phyloP scores from a whole-genome alignment of 2,888 invertebrate species.

The Lacanobia oleracea region DNA sequence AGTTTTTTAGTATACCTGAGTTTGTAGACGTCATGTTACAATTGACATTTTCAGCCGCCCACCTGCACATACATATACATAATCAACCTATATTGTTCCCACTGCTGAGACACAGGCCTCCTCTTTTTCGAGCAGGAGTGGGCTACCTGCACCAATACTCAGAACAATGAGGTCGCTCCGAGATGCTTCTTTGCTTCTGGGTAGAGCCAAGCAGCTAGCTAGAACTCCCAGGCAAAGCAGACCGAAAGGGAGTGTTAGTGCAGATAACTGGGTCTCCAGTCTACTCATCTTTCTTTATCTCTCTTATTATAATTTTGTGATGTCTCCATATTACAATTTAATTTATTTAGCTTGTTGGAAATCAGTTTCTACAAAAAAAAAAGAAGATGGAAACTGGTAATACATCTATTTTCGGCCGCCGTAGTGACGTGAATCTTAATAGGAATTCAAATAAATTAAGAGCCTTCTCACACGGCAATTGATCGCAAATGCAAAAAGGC shows the following conservation, averaged over 20 bases:
- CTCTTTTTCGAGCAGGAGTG: no score
- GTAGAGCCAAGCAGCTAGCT: no score
- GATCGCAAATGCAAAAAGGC: neutral
- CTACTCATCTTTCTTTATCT: neutral
- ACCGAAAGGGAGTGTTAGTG: no score
- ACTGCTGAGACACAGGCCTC: no score
- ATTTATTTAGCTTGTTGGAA: conserved; percentile 1
- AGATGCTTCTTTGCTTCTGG: no score
- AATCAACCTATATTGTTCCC: no score
- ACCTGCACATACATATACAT: no score
- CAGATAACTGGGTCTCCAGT: no score
- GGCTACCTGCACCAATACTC: no score
- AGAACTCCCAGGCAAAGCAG: no score
- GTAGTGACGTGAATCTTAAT: conserved; percentile 37
- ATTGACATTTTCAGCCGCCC: neutral
- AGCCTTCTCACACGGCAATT: conserved; percentile 17
- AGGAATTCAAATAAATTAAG: conserved; percentile 24
- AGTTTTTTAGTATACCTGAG: neutral
- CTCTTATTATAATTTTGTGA: neutral
- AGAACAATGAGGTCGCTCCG: no score
- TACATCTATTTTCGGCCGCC: conserved; percentile 18
- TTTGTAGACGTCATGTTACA: neutral
- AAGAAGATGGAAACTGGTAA: conserved; percentile 20
- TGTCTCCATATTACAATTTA: neutral
- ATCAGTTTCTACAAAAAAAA: neutral